phyloP scores from a whole-genome alignment of 2,113 vertebrate species.

The Gambusia holbrooki region DNA sequence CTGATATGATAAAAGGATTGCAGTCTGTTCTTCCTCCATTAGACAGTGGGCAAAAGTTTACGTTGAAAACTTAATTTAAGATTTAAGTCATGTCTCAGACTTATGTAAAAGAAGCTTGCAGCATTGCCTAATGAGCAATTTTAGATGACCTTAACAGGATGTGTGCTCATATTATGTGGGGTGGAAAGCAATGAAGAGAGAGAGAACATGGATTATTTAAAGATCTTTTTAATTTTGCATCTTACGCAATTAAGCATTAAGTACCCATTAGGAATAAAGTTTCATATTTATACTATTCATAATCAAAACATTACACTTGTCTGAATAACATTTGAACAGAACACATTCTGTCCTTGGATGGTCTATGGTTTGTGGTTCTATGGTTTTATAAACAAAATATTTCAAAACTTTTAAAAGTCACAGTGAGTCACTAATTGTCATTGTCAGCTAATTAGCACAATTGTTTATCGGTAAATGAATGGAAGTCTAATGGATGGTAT shows the following conservation, averaged over 20 bases:
- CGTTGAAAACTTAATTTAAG: conserved; percentile 53
- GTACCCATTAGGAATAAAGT: neutral
- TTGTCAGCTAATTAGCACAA: too few relatives aligned
- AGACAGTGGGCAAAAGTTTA: conserved; percentile 45
- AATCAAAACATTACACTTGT: neutral
- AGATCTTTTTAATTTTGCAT: neutral
- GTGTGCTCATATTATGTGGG: neutral
- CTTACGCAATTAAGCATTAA: neutral
- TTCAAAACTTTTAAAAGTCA: too few relatives aligned
- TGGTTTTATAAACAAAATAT: too few relatives aligned
- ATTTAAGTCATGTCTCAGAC: conserved; percentile 32
- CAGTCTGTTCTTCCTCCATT: conserved; percentile 31
- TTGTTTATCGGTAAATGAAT: too few relatives aligned
- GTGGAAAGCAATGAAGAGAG: neutral
- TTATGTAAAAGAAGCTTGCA: conserved; percentile 9
- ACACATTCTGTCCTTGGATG: neutral
- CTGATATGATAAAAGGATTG: conserved; percentile 46
- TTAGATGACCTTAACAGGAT: conserved; percentile 1
- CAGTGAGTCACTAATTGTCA: too few relatives aligned
- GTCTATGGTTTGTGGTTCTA: neutral
- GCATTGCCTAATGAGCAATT: conserved; percentile 3
- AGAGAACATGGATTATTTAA: too few relatives aligned
- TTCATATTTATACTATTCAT: neutral
- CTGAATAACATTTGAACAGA: neutral
- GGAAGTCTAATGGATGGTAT: too few relatives aligned